Evolutionary conservation across 2,888 invertebrate genomes (phyloP), one percentile per base, ranked within the genome.

Genomic region (Aphodius granarius): DNA sequence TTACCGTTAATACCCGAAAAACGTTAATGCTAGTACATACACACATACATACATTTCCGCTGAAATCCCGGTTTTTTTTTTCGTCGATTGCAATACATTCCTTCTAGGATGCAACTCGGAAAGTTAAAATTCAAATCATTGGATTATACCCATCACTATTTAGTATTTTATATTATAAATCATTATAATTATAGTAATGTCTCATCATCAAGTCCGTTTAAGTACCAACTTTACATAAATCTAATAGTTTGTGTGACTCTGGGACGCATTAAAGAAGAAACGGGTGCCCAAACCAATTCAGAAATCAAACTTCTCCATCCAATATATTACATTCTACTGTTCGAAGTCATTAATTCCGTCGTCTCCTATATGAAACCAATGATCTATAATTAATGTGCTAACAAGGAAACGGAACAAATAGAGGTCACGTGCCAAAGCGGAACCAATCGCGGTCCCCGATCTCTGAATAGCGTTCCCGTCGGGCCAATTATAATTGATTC

Each of bases 371-470:
- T 78, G 79, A 80, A 81, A 79, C 78, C 79, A 83, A 81, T 81
- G 83, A 81, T 80, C 77, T 80, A 78, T 77, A 82, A 80, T 81
- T 81, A 82, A 83, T 81, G 81, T 76, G 80, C 75, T 79, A 81
- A 82, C 81, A 77, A 77, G 80, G 77, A 81, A 77, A 79, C 80
- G 80, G 79, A 82, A 82, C 80, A 81, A 83, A 84, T 81, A 81
- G 78, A 88, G 87, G 90, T 91, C 91, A 90, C 91, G 91, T 91
- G 91, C 84, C 89, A 75, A 82, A 85, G 87, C 90, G 89, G 86
- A 87, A 87, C 90, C 89, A 90, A 91, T 90, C 88, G 81, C 83
- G 86, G 87, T 87, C 87, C 78, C 76, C 75, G 75, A 76, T 77
- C 75, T 80, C 82, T 85, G 84, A 82, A 81, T 68, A 22, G 74